These are phyloP conservation scores for Gadopsis bispinosus DNA, from an alignment of 2,797 vertebrate genomes.

Conservation along the genomic window DNA sequence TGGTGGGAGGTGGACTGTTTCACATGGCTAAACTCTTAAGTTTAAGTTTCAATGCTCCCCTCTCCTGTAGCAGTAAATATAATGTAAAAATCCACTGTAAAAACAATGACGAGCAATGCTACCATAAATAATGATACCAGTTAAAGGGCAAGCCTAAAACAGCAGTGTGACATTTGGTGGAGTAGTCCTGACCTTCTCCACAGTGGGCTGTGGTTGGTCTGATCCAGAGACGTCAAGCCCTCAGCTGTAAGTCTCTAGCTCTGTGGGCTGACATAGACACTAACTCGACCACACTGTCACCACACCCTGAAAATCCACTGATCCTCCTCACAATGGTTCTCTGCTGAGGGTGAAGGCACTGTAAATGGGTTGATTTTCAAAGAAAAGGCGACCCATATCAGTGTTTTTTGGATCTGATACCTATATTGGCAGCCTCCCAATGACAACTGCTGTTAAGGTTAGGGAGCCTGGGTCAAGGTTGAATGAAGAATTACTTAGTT, in stretches of 20 bases:
- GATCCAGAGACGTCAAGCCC: conserved; percentile 60
- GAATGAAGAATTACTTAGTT: background rate
- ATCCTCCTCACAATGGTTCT: conserved; percentile 35
- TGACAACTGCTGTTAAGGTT: background rate
- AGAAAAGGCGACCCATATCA: background rate
- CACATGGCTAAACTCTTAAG: conserved; percentile 10
- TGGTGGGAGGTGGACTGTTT: conserved; percentile 44
- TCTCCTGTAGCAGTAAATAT: background rate
- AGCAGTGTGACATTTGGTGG: conserved; percentile 70
- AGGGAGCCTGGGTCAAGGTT: background rate
- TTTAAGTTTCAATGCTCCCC: conserved; percentile 21
- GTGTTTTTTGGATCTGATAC: background rate
- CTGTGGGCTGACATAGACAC: conserved; percentile 71
- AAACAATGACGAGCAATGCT: conserved; percentile 40
- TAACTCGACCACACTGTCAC: conserved; percentile 62
- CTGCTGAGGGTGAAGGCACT: conserved; percentile 29
- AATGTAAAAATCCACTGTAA: conserved; percentile 17
- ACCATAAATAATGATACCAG: conserved; percentile 49
- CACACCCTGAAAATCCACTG: conserved; percentile 60
- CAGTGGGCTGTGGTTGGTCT: conserved; percentile 66
- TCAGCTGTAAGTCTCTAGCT: conserved; percentile 54
- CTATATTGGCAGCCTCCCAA: background rate
- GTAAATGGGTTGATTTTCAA: conserved; percentile 18
- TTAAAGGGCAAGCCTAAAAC: conserved; percentile 53
- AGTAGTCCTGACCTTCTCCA: conserved; percentile 68